These are phyloP conservation scores for Microtus richardsoni DNA, from an alignment of 2,113 vertebrate species.

Conservation along the genomic window DNA sequence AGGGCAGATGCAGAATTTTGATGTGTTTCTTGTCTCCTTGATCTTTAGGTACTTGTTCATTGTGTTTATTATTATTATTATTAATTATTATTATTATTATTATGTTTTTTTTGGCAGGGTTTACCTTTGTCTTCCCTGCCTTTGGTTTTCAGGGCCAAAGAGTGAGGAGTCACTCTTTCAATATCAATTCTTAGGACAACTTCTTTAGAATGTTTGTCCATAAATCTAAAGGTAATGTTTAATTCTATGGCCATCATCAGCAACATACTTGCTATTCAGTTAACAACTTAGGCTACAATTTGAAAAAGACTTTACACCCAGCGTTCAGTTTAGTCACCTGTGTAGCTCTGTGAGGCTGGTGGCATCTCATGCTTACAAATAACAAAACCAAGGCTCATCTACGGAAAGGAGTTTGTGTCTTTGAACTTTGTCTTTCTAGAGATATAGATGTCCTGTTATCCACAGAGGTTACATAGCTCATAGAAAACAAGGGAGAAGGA, in stretches of 20 bases:
- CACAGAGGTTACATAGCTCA: not conserved
- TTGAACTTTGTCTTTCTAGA: slow-evolving; percentile 34
- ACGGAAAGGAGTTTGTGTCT: not conserved
- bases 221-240: not conserved
- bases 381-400: not conserved
- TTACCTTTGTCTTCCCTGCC: not conserved
- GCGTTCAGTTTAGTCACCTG: not conserved
- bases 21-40: not conserved
- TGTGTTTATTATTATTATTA: not conserved
- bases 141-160: not conserved
- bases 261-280: slow-evolving; percentile 1
- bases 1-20: not conserved
- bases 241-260: not conserved
- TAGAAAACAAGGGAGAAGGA: not conserved
- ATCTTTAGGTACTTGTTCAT: not conserved
- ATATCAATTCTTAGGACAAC: not conserved
- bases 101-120: not conserved
- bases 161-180: not conserved
- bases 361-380: slow-evolving; percentile 6
- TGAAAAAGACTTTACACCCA: not conserved
- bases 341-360: not conserved
- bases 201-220: not conserved
- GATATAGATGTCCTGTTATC: not conserved
- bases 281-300: slow-evolving; percentile 29
- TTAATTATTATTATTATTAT: too few species aligned